These are phyloP conservation scores for Zaprionus nigranus DNA, from an alignment of 1,140 invertebrate genomes.

Conservation along the genomic window DNA sequence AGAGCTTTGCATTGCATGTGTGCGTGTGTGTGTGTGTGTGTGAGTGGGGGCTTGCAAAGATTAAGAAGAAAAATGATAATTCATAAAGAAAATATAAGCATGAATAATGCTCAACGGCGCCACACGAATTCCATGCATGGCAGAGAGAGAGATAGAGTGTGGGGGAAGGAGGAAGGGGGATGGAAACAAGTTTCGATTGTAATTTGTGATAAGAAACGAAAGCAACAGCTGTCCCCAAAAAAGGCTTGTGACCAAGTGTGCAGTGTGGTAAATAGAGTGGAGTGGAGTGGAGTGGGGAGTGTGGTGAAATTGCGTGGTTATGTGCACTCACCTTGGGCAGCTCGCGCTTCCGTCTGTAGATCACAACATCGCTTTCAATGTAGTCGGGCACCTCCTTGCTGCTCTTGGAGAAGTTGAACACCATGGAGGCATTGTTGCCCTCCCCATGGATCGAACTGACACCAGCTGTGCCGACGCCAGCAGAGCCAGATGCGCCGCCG, in stretches of 20 bases:
- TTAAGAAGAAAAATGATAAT: constrained; percentile 68
- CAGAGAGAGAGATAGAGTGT: background rate
- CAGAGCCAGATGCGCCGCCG: constrained; percentile 36
- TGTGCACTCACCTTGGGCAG: constrained; percentile 88
- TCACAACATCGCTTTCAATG: constrained; percentile 94
- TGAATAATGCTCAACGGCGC: constrained; percentile 71
- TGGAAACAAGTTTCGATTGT: constrained; percentile 2
- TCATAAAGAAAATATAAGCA: constrained; percentile 69
- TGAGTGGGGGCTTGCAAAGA: constrained; percentile 37
- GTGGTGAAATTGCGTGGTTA: background rate
- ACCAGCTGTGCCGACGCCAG: background rate
- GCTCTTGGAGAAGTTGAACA: constrained; percentile 93
- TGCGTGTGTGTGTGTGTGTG: constrained; percentile 8
- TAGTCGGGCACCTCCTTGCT: constrained; percentile 94
- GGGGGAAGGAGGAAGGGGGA: background rate
- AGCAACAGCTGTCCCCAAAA: constrained; percentile 19
- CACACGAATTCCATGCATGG: constrained; percentile 38
- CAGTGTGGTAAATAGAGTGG: background rate
- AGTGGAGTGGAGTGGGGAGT: background rate
- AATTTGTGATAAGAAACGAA: constrained; percentile 39
- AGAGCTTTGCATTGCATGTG: constrained; percentile 7
- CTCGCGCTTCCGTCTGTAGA: constrained; percentile 88
- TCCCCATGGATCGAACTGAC: constrained; percentile 6
- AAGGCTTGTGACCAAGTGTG: background rate
- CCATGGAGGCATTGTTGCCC: constrained; percentile 88